Evolutionary conservation across 1,140 invertebrate species (phyloP).

Genomic region (Fopius arisanus): DNA sequence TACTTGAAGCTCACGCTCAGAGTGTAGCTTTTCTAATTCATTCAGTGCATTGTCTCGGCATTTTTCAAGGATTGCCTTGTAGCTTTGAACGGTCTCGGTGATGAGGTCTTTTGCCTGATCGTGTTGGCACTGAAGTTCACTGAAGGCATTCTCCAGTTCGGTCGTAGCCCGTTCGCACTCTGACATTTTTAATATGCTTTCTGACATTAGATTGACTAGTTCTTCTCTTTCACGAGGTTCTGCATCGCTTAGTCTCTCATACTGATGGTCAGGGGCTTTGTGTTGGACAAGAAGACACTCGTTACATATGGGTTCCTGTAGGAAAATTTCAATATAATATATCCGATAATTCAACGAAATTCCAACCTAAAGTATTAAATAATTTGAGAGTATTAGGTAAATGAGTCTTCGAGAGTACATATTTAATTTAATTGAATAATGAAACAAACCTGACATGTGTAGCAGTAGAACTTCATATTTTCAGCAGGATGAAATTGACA

Average conservation of each 20-base stretch:
- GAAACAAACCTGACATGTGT: conserved; percentile 75
- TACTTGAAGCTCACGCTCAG: conserved; percentile 83
- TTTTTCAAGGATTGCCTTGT: conserved; percentile 82
- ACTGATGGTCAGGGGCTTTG: conserved; percentile 80
- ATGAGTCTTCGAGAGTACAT: too few species aligned
- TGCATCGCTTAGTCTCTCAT: conserved; percentile 78
- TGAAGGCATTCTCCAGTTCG: conserved; percentile 79
- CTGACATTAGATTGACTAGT: conserved; percentile 74
- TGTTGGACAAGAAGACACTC: conserved; percentile 83
- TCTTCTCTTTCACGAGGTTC: conserved; percentile 80
- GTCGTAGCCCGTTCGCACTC: conserved; percentile 79
- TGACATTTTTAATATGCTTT: conserved; percentile 76
- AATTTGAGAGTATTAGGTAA: too few species aligned
- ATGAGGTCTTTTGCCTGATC: conserved; percentile 87
- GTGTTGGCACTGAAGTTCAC: conserved; percentile 84
- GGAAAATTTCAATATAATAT: conserved; percentile 29
- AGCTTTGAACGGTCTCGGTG: conserved; percentile 84
- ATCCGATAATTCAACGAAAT: too few species aligned
- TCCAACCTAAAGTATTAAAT: too few species aligned
- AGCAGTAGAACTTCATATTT: conserved; percentile 83
- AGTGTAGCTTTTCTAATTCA: conserved; percentile 82
- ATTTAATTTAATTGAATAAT: background rate
- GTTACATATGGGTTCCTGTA: conserved; percentile 75
- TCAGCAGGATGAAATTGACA: conserved; percentile 80
- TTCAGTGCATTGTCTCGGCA: conserved; percentile 77